Evolutionary conservation across 2,888 invertebrate genomes (phyloP), one percentile per base, ranked within the genome.

Genomic region (Ectobius pallidus): DNA sequence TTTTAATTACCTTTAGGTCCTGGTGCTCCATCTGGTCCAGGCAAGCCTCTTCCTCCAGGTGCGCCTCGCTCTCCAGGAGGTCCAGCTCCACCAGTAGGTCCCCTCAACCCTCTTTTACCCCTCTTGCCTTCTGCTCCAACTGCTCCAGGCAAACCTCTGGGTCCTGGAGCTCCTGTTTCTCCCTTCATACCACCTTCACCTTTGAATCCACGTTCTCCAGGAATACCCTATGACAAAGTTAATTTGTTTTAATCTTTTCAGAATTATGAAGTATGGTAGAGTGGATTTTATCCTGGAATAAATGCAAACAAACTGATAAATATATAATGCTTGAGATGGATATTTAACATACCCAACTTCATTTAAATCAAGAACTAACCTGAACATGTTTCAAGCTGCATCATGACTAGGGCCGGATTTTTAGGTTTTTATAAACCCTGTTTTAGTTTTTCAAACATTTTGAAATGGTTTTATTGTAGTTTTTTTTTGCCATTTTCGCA

Each of bases 131-230:
- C 92, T 0, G 90, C 87, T 0, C 94, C 95, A 4, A 88, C 81
- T 3, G 87, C 85, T 1, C 95, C 94, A 1, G 92, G 92, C 11
- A 92, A 79, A 25, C 94, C 94, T 76, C 93, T 86, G 2, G 92
- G 91, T 0, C 95, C 94, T 1, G 88, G 84, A 1, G 85, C 82
- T 4, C 95, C 95, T 7, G 83, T 77, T 82, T 94, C 94, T 34
- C 95, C 94, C 82, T 94, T 92, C 34, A 86, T 84, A 7, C 94
- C 95, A 0, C 82, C 78, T 78, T 94, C 94, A 44, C 95, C 95
- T 86, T 93, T 94, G 73, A 87, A 87, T 9, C 95, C 95, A 78
- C 92, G 85, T 83, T 94, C 93, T 39, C 94, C 95, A 34, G 91
- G 88, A 78, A 86, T 83, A 30, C 94, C 94, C 92, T 92, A 71